A percentile compares a stretch with the other conserved stretches of the same genome.
Evolutionary conservation across 2,888 invertebrate species (phyloP).

Genomic region (Tipula lateralis): DNA sequence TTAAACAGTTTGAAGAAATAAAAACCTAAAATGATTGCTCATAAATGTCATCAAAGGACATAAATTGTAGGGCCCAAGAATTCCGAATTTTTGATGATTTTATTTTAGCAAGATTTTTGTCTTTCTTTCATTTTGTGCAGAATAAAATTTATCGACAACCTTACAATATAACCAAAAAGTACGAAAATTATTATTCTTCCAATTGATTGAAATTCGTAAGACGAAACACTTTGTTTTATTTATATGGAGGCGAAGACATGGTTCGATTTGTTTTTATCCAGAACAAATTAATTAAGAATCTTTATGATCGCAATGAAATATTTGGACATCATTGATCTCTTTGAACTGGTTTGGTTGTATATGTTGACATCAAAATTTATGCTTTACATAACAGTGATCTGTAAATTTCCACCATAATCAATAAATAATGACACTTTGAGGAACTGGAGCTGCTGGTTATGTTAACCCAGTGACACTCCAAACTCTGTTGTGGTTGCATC

Average conservation of each 20-base stretch:
- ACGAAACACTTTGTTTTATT: no score
- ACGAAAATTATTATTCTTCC: neutral
- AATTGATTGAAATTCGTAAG: neutral
- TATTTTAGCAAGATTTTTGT: neutral
- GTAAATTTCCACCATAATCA: no score
- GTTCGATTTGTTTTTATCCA: neutral
- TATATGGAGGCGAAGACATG: neutral
- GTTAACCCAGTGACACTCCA: no score
- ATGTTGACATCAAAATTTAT: neutral
- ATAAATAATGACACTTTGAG: no score
- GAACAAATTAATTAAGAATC: neutral
- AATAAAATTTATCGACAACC: neutral
- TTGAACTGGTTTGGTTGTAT: neutral
- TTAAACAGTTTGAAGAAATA: slow-evolving; percentile 2
- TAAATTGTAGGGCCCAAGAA: no score
- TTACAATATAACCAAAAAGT: neutral
- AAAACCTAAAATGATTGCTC: slow-evolving; percentile 4
- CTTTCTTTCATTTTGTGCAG: no score
- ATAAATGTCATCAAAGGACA: neutral
- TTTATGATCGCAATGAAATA: neutral
- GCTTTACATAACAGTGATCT: neutral
- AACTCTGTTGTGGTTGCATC: no score
- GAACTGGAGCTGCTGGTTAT: no score
- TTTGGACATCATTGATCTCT: neutral
- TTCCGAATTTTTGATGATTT: neutral